These are phyloP conservation scores for Melozone crissalis DNA, from an alignment of 2,113 vertebrate species.

Conservation along the genomic window DNA sequence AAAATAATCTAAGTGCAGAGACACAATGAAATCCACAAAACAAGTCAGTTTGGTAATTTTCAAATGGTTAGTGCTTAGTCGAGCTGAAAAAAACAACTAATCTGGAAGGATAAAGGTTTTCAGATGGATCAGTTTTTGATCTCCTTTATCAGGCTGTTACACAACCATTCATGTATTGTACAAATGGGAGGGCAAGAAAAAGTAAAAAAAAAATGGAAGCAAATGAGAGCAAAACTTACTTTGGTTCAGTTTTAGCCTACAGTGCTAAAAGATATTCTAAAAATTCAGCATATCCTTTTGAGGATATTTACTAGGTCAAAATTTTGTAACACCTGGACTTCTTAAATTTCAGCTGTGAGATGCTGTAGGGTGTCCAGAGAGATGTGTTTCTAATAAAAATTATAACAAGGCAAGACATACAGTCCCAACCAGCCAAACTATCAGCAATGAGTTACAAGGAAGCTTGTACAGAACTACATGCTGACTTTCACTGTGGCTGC, in stretches of 20 bases:
- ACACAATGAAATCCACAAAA: not conserved
- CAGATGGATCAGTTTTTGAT: not conserved
- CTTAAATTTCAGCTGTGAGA: not conserved
- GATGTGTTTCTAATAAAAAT: not conserved
- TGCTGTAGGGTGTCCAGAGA: not conserved
- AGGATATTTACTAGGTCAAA: not conserved
- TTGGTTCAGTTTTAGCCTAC: not conserved
- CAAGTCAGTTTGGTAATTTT: not conserved
- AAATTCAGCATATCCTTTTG: not conserved
- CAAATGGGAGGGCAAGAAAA: not conserved
- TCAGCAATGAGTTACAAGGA: not conserved
- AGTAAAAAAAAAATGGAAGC: not conserved
- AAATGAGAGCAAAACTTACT: not conserved
- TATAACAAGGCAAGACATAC: not conserved
- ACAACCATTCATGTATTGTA: not conserved
- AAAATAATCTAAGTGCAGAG: not conserved
- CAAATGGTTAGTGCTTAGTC: not conserved
- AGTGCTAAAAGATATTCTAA: not conserved
- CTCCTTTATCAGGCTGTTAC: not conserved
- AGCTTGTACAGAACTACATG: not conserved
- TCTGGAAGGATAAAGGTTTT: not conserved
- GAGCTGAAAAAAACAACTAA: not conserved
- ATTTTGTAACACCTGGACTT: not conserved
- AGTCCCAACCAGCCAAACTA: not conserved
- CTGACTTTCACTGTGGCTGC: not conserved